Conservation (phyloP, 2,113 vertebrate species). For the Ibidorhyncha struthersii region DNA sequence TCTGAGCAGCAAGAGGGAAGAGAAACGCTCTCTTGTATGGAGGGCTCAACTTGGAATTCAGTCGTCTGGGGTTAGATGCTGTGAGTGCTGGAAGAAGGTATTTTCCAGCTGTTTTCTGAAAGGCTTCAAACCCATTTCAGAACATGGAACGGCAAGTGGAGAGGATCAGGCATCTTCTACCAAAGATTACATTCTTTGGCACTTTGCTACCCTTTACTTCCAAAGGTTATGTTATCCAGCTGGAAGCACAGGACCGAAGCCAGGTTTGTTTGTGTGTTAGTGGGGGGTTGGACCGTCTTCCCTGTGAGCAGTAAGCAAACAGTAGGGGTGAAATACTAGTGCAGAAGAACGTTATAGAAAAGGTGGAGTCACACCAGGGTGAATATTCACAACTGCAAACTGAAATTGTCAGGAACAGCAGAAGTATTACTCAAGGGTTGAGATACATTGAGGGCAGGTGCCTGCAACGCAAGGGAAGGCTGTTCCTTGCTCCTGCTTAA, state of each 20-base stretch:
- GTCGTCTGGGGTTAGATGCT: neutral
- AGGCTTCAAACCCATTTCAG: neutral
- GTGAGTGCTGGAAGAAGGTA: neutral
- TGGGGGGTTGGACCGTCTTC: neutral
- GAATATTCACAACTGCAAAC: neutral
- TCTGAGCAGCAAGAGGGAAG: neutral
- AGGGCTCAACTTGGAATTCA: neutral
- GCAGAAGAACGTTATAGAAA: neutral
- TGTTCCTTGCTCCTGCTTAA: neutral
- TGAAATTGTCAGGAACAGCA: neutral
- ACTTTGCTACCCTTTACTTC: neutral
- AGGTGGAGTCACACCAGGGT: neutral
- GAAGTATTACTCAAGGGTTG: neutral
- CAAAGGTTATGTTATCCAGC: neutral
- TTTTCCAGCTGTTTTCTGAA: neutral
- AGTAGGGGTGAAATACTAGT: neutral
- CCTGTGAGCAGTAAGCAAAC: neutral
- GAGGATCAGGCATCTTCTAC: neutral
- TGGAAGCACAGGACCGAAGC: neutral
- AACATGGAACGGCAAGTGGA: neutral
- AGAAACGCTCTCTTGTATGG: neutral
- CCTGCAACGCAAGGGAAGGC: neutral
- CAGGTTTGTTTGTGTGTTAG: neutral
- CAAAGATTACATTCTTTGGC: neutral
- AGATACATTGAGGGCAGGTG: neutral